Evolutionary conservation across 2,888 invertebrate species (phyloP).

Genomic region (Drosophila kuntzei): DNA sequence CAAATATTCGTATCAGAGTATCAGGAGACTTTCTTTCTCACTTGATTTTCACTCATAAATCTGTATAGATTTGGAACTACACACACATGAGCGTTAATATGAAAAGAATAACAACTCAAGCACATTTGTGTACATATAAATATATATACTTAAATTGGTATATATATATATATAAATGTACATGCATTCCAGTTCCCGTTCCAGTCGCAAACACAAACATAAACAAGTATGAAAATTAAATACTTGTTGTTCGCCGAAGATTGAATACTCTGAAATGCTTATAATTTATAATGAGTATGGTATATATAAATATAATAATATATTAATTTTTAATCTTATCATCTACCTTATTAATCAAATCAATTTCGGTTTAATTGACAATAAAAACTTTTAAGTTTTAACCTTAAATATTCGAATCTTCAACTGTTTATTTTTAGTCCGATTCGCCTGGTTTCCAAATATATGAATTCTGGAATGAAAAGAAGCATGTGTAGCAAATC

Average conservation of each 20-base stretch:
- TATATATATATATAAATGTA: background rate
- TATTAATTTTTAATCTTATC: background rate
- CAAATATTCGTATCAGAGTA: constrained; percentile 5
- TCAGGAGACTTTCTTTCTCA: constrained; percentile 4
- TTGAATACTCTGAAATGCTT: constrained; percentile 19
- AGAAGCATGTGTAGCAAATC: background rate
- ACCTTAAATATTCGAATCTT: too few species aligned
- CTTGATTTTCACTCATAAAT: constrained; percentile 14
- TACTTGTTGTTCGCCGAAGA: background rate
- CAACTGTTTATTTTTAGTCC: background rate
- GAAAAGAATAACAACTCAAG: constrained; percentile 1
- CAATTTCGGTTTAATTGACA: too few species aligned
- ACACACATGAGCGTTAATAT: constrained; percentile 1
- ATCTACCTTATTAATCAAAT: too few species aligned
- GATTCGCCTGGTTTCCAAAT: background rate
- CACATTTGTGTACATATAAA: too few species aligned
- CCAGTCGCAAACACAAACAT: constrained; percentile 9
- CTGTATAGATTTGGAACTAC: constrained; percentile 3
- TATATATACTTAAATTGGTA: constrained; percentile 1
- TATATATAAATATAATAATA: background rate
- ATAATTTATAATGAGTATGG: too few species aligned
- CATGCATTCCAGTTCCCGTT: constrained; percentile 24
- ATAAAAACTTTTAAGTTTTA: too few species aligned
- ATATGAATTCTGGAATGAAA: background rate
- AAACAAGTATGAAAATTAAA: background rate